Conservation (phyloP, 1,140 invertebrate species). For the Bombus turneri region DNA sequence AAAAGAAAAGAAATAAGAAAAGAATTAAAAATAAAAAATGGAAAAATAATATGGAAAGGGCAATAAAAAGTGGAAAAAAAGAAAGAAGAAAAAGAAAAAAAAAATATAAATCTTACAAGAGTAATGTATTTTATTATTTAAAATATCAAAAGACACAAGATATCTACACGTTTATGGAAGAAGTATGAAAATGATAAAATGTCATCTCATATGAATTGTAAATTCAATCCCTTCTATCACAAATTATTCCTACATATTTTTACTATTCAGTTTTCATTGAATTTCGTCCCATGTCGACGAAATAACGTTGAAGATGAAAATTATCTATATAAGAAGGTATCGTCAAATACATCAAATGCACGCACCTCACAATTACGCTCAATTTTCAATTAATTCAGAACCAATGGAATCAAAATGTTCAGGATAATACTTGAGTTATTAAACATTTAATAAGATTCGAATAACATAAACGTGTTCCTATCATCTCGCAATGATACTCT, state of each 20-base stretch:
- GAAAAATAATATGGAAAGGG: background rate
- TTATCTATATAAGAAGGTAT: too few species aligned
- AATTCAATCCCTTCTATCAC: background rate
- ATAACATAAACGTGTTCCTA: background rate
- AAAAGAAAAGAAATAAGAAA: background rate
- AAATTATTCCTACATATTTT: background rate
- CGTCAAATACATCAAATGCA: background rate
- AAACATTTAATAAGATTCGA: background rate
- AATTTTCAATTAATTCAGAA: background rate
- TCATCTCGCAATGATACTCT: background rate
- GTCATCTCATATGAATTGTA: background rate
- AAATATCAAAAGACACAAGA: slow-evolving; percentile 44
- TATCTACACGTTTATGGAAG: background rate
- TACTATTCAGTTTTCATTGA: background rate
- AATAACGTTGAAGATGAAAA: background rate
- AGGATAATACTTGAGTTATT: background rate
- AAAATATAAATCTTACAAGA: slow-evolving; percentile 10
- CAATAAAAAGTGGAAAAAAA: background rate
- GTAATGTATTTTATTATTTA: slow-evolving; percentile 33
- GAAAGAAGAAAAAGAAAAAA: too few species aligned
- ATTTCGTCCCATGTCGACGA: background rate
- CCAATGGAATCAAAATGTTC: background rate
- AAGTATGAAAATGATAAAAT: background rate
- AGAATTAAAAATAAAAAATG: too few species aligned
- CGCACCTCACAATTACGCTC: background rate